Conservation (phyloP, 2,797 vertebrate species). For the Macroramphosus scolopax region DNA sequence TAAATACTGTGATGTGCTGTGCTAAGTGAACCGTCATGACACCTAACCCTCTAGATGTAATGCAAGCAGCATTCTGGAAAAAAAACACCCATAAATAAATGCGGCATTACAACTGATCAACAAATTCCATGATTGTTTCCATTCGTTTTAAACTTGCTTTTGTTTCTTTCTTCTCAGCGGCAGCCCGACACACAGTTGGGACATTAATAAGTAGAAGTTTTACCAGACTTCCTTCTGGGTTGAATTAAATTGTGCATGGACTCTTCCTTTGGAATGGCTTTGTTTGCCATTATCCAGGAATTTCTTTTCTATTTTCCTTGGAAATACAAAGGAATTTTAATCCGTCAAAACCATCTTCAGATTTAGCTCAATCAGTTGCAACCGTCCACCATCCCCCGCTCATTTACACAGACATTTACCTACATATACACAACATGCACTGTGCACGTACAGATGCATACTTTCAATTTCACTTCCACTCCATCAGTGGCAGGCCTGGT, state of each 20-base stretch:
- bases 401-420: constrained; percentile 1
- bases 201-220: too few relatives aligned
- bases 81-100: too few relatives aligned
- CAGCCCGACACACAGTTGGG: too few relatives aligned
- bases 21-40: neutral
- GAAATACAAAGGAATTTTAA: constrained; percentile 1
- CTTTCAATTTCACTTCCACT: constrained; percentile 54
- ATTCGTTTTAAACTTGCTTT: neutral
- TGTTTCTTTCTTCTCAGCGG: too few relatives aligned
- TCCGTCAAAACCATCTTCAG: neutral
- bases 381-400: constrained; percentile 12
- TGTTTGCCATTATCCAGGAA: neutral
- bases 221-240: neutral
- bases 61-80: neutral
- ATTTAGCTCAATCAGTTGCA: constrained; percentile 20
- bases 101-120: too few relatives aligned
- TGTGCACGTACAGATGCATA: constrained; percentile 1
- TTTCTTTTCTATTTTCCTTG: neutral
- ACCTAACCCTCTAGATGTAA: too few relatives aligned
- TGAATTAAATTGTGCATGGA: neutral
- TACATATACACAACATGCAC: constrained; percentile 7
- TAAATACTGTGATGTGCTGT: neutral
- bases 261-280: neutral
- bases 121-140: too few relatives aligned
- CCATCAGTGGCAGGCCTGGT: constrained; percentile 57